These are phyloP conservation scores for Pseudochaenichthys georgianus DNA, from an alignment of 2,797 vertebrate species.

Conservation along the genomic window DNA sequence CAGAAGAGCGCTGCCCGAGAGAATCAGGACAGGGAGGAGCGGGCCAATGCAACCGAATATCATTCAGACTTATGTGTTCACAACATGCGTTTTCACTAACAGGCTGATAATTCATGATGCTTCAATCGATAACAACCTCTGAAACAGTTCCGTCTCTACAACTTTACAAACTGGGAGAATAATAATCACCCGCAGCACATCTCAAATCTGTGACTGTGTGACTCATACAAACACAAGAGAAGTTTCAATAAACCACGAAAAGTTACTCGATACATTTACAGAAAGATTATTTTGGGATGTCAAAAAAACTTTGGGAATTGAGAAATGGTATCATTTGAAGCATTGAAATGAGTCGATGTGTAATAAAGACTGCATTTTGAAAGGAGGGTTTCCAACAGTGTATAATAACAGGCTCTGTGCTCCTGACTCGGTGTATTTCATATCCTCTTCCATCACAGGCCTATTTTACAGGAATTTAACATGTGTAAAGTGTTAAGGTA, in stretches of 20 bases:
- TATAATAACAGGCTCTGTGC: conserved; percentile 23
- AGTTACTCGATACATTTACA: not conserved
- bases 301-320: conserved; percentile 9
- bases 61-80: conserved; percentile 36
- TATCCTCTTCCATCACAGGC: conserved; percentile 27
- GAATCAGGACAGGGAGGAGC: conserved; percentile 39
- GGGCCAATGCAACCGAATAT: conserved; percentile 30
- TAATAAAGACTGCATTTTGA: conserved; percentile 9
- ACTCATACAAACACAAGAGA: conserved; percentile 44
- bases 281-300: conserved; percentile 5
- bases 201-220: conserved; percentile 41
- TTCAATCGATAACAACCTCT: conserved; percentile 52
- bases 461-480: conserved; percentile 64
- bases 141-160: conserved; percentile 31
- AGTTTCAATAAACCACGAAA: conserved; percentile 19
- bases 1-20: conserved; percentile 34
- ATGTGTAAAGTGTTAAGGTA: conserved; percentile 57
- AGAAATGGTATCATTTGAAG: conserved; percentile 24
- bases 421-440: conserved; percentile 46
- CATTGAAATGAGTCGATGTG: conserved; percentile 26
- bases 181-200: conserved; percentile 47
- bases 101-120: conserved; percentile 52
- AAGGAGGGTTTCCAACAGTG: not conserved
- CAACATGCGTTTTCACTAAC: conserved; percentile 54
- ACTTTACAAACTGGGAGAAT: conserved; percentile 34